Percentiles rank a stretch among this genome's conserved stretches.
phyloP scores from a whole-genome alignment of 2,113 vertebrate species.

The Baryphthengus martii region DNA sequence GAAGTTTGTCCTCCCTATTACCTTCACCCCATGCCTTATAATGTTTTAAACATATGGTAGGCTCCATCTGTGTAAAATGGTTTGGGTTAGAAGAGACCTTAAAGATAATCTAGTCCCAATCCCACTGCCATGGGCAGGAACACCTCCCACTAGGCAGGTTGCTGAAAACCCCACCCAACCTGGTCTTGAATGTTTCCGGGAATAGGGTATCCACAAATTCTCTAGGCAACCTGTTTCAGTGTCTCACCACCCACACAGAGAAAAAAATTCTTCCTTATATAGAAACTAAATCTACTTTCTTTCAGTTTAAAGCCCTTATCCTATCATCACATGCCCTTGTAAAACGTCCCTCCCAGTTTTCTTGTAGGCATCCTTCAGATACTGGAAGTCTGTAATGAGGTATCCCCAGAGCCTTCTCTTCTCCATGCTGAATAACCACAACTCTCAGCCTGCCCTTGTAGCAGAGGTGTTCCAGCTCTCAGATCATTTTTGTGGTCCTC shows the following conservation, averaged over 20 bases:
- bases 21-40: background rate
- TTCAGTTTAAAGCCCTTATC: background rate
- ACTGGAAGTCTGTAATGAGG: background rate
- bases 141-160: background rate
- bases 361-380: too few species aligned
- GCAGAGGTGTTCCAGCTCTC: background rate
- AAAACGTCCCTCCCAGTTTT: background rate
- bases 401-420: background rate
- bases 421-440: background rate
- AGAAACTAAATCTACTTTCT: background rate
- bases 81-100: background rate
- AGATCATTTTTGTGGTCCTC: background rate
- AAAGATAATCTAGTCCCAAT: background rate
- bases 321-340: background rate
- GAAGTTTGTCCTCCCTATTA: background rate
- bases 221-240: background rate
- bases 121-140: background rate
- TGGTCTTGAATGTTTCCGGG: background rate
- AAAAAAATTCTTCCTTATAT: background rate
- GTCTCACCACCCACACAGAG: background rate
- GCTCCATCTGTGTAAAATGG: background rate
- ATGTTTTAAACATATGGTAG: background rate
- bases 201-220: background rate
- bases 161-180: background rate
- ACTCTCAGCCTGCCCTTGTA: background rate